phyloP scores from a whole-genome alignment of 2,888 invertebrate genomes.

The Meliscaeva auricollis region DNA sequence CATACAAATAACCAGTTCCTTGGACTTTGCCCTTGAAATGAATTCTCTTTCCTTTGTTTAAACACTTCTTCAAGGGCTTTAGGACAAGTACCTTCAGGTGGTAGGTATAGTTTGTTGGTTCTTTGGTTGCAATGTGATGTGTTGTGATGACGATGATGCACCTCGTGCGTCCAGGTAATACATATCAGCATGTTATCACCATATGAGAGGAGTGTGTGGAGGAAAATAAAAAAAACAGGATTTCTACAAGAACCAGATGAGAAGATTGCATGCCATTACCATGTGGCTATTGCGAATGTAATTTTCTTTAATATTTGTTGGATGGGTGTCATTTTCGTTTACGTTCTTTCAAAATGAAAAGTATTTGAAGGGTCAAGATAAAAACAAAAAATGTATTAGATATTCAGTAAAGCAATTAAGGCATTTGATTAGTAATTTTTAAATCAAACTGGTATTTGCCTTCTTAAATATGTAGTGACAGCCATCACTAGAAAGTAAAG shows the following conservation, averaged over 20 bases:
- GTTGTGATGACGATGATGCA: constrained; percentile 1
- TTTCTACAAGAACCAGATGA: constrained; percentile 21
- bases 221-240: constrained; percentile 43
- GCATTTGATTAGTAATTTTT: constrained; percentile 11
- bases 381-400: background rate
- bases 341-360: background rate
- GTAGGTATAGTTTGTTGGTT: background rate
- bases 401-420: background rate
- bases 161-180: background rate
- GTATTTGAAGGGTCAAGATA: background rate
- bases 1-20: constrained; percentile 56
- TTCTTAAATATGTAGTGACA: background rate
- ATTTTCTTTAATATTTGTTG: constrained; percentile 16
- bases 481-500: too few relatives aligned
- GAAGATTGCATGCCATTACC: constrained; percentile 8
- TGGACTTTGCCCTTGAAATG: constrained; percentile 59
- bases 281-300: background rate
- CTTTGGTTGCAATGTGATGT: background rate
- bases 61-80: background rate
- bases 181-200: background rate
- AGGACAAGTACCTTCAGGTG: constrained; percentile 25
- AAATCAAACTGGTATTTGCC: constrained; percentile 4
- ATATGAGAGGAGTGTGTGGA: constrained; percentile 40
- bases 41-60: constrained; percentile 16
- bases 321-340: constrained; percentile 18